These are phyloP conservation scores for Drosophila kambysellisi DNA, from an alignment of 2,888 invertebrate species.

Conservation along the genomic window DNA sequence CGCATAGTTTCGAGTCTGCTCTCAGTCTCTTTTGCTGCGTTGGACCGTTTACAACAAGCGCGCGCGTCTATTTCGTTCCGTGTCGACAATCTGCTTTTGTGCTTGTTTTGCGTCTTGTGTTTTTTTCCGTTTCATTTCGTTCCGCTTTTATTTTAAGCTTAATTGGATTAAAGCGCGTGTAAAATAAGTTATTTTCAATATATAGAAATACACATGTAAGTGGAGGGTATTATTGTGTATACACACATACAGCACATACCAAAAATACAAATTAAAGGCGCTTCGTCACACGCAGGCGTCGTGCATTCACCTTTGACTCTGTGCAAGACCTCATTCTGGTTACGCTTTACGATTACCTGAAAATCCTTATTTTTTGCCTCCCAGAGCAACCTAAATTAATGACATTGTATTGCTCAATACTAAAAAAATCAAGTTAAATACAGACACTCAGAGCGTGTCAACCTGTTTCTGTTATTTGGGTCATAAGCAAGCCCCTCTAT, in stretches of 20 bases:
- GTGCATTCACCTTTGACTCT: slow-evolving; percentile 50
- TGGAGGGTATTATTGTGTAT: slow-evolving; percentile 31
- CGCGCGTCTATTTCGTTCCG: slow-evolving; percentile 51
- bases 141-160: slow-evolving; percentile 37
- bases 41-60: slow-evolving; percentile 59
- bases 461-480: slow-evolving; percentile 63
- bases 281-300: slow-evolving; percentile 46
- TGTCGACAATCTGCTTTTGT: slow-evolving; percentile 41
- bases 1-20: slow-evolving; percentile 13
- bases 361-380: slow-evolving; percentile 22
- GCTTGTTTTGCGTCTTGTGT: slow-evolving; percentile 44
- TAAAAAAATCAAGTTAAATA: slow-evolving; percentile 5
- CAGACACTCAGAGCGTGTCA: slow-evolving; percentile 22
- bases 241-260: slow-evolving; percentile 7
- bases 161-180: slow-evolving; percentile 47
- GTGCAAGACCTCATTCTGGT: slow-evolving; percentile 5
- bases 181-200: slow-evolving; percentile 34
- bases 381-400: slow-evolving; percentile 45
- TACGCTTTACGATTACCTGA: slow-evolving; percentile 14
- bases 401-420: slow-evolving; percentile 39
- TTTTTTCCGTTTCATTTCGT: slow-evolving; percentile 18
- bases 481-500: slow-evolving; percentile 60
- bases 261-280: slow-evolving; percentile 11
- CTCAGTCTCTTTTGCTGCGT: slow-evolving; percentile 62
- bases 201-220: slow-evolving; percentile 36